These are phyloP conservation scores for Epizoanthus illoricatus DNA, from an alignment of 92 coral and sea anemone genomes.

Conservation along the genomic window DNA sequence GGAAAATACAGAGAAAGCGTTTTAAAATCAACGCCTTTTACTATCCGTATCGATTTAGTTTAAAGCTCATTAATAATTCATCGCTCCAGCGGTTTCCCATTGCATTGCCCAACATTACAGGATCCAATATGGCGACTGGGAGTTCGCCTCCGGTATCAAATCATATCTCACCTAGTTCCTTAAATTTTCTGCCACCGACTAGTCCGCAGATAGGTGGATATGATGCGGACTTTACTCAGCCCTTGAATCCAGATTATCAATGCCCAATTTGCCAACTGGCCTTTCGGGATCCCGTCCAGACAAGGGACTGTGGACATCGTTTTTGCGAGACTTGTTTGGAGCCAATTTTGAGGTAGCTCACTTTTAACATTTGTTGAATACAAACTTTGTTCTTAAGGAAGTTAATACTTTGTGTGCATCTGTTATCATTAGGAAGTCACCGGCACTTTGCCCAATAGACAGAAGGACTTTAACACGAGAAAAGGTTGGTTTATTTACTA, in stretches of 20 bases:
- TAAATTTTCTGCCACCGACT: constrained; percentile 50
- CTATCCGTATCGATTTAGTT: no score
- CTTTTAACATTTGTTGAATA: not conserved
- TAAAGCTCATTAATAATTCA: constrained; percentile 64
- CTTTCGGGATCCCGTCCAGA: constrained; percentile 99
- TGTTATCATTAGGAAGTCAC: constrained; percentile 72
- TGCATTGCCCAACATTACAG: constrained; percentile 38
- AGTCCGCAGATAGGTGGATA: constrained; percentile 88
- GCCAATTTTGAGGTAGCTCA: constrained; percentile 88
- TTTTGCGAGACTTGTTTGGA: constrained; percentile 97
- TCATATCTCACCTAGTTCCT: constrained; percentile 50
- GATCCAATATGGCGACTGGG: constrained; percentile 82
- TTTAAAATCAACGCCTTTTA: no score
- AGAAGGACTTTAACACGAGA: constrained; percentile 86
- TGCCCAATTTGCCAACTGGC: constrained; percentile 99
- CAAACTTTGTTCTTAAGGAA: not conserved
- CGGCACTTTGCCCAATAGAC: constrained; percentile 95
- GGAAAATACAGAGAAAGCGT: no score
- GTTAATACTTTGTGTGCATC: constrained; percentile 7
- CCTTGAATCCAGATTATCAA: constrained; percentile 82
- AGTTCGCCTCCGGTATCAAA: constrained; percentile 47
- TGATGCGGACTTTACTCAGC: constrained; percentile 90
- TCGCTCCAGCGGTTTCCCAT: constrained; percentile 53
- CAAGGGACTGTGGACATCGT: constrained; percentile 98
- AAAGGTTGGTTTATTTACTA: constrained; percentile 66